These are phyloP conservation scores for Maniola hyperantus DNA, from an alignment of 2,888 invertebrate genomes.

Conservation along the genomic window DNA sequence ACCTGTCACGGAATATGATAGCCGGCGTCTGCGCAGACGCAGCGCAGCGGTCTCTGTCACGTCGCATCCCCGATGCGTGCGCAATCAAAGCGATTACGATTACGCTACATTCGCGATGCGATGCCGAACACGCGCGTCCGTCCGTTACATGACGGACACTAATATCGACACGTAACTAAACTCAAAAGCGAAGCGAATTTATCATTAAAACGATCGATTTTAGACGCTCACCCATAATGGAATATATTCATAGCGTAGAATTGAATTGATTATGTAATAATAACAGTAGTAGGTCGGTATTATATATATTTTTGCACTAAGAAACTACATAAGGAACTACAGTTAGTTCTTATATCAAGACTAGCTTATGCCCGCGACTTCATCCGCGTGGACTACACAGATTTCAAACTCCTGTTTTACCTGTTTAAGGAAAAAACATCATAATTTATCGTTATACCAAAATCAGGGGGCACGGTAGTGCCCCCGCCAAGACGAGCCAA, in stretches of 20 bases:
- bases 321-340: not conserved
- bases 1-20: no score
- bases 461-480: no score
- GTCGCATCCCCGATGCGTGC: conserved; percentile 59
- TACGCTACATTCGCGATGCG: conserved; percentile 37
- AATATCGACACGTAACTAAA: conserved; percentile 74
- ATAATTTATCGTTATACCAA: conserved; percentile 3
- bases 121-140: conserved; percentile 47
- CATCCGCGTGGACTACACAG: no score
- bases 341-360: not conserved
- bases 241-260: conserved; percentile 21
- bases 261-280: conserved; percentile 17
- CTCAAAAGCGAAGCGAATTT: conserved; percentile 67
- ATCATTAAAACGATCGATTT: conserved; percentile 58
- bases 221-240: conserved; percentile 44
- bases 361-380: no score
- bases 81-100: conserved; percentile 54
- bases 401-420: no score
- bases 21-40: conserved; percentile 36
- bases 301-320: not conserved
- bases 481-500: no score
- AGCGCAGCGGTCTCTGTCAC: conserved; percentile 44
- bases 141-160: conserved; percentile 61
- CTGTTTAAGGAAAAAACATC: not conserved
- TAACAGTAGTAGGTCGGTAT: conserved; percentile 5